Conservation (phyloP, 2,797 vertebrate genomes). For the Pipistrellus kuhlii region DNA sequence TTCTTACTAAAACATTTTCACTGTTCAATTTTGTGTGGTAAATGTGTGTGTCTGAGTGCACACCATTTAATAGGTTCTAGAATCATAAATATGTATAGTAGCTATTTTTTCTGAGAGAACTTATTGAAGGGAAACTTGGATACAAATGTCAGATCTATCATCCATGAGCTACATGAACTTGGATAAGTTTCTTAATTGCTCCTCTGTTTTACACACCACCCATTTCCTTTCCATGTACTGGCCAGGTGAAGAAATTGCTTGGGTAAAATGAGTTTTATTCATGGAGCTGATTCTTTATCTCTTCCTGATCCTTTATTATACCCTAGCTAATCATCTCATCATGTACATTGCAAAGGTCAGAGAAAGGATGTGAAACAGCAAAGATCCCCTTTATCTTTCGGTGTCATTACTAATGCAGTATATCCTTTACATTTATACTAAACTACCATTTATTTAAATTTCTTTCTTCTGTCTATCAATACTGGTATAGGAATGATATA, state of each 20-base stretch:
- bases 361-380: background rate
- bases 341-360: constrained; percentile 28
- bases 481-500: background rate
- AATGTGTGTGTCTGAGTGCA: background rate
- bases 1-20: background rate
- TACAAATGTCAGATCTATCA: background rate
- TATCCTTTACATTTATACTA: constrained; percentile 5
- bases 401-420: background rate
- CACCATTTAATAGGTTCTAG: background rate
- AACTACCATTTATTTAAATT: background rate
- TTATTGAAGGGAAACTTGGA: background rate
- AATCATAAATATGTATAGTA: background rate
- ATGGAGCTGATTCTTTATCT: constrained; percentile 51
- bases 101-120: background rate
- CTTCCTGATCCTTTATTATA: constrained; percentile 54
- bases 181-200: background rate
- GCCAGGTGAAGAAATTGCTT: constrained; percentile 52
- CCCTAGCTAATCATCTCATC: constrained; percentile 57
- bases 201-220: background rate
- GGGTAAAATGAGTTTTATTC: constrained; percentile 17
- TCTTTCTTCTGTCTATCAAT: background rate
- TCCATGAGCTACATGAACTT: constrained; percentile 28
- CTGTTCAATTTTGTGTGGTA: background rate
- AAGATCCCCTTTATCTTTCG: background rate
- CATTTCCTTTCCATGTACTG: background rate